Base-by-base conservation (phyloP, 2,797 vertebrate species). In the Poecilia velifera region DNA sequence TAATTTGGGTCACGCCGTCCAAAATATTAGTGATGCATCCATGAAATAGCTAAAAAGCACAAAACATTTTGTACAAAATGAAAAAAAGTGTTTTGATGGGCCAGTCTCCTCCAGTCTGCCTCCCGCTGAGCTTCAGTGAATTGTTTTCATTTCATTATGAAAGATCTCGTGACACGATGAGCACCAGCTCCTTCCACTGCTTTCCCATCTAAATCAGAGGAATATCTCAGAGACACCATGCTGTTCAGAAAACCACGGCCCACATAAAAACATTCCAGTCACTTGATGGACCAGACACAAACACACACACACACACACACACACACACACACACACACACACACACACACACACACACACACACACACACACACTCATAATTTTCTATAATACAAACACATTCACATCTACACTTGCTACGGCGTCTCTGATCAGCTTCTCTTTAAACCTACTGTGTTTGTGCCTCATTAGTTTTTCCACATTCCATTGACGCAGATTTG, bases 181-280 rank as follows among this genome's bases (percentile, higher is more conserved):
- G 47, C 43, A 22, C 83, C 81, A 31, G 20, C 83, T 88, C 80
- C 86, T 82, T 86, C 77, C 57, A 13, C 49, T 55, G 14, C 76
- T 82, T 62, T 87, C 73, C 81, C 78, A 80, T 82, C 79, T 36
- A 68, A 89, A 87, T 87, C 71, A 75, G 79, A 82, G 76, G 82
- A 89, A 90, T 81, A 88, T 86, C 86, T 92, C 83, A 73, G 79
- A 2, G 84, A 62, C 41, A 31, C 77, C 91, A 87, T 59, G 91
- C 91, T 94, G 92, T 74, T 92, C 82, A 41, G 83, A 83, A 77
- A 87, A 82, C 81, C 82, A 81, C 90, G 88, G 88, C 89, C 86
- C 90, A 86, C 87, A 85, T 82, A 89, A 90, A 92, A 90, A 93
- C 94, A 95, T 95, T 94, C 93, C 93, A 90, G 79, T 91, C 88